A percentile compares a stretch with the other conserved stretches of the same genome.
These are phyloP conservation scores for Cosmia trapezina DNA, from an alignment of 2,888 invertebrate species.

Conservation along the genomic window DNA sequence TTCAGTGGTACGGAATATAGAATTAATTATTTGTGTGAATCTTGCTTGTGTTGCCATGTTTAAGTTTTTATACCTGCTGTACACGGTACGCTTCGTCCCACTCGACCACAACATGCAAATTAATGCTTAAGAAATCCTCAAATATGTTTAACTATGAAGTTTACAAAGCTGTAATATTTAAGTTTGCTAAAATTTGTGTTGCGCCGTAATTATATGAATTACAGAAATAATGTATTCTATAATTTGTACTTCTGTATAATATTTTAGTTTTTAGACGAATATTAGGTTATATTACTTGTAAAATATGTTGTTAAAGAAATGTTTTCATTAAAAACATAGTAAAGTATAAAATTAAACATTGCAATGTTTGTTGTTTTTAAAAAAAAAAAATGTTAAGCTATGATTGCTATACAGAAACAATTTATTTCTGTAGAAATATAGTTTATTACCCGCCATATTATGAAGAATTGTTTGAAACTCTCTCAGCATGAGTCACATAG, in stretches of 20 bases:
- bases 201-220: neutral
- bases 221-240: conserved; percentile 40
- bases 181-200: conserved; percentile 2
- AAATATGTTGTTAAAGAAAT: conserved; percentile 31
- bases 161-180: neutral
- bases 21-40: conserved; percentile 27
- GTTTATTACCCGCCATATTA: neutral
- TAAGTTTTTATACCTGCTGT: neutral
- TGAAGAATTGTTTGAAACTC: conserved; percentile 18
- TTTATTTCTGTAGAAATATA: conserved; percentile 15
- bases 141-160: conserved; percentile 2
- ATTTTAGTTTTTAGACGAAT: conserved; percentile 39
- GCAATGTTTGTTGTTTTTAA: conserved; percentile 33
- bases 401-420: conserved; percentile 3
- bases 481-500: conserved; percentile 32
- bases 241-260: conserved; percentile 35
- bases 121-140: neutral
- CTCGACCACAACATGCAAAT: neutral
- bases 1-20: conserved; percentile 32
- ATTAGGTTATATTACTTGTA: conserved; percentile 28
- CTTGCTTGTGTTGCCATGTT: conserved; percentile 26
- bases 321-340: conserved; percentile 29
- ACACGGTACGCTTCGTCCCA: neutral
- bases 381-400: neutral
- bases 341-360: conserved; percentile 41